Conservation (phyloP, 37 sponge, comb jelly and placozoan genomes). For the Crambe crambe region DNA sequence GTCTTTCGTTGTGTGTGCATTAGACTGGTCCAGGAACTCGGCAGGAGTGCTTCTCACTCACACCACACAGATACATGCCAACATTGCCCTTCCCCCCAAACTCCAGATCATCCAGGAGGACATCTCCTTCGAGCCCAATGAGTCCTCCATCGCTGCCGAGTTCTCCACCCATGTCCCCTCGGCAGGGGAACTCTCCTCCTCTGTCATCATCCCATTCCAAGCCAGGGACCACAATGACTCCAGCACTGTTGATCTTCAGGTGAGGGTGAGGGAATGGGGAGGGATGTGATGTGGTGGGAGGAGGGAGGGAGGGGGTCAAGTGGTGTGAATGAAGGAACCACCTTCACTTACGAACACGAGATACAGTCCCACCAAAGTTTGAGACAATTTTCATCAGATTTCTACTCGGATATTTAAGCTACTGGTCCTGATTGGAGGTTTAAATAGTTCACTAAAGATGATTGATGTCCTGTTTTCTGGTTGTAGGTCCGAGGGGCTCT, state of each 20-base stretch:
- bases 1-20: too few species aligned
- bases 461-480: neutral
- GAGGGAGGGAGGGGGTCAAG: neutral
- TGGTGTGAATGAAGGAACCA: neutral
- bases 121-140: neutral
- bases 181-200: conserved; percentile 47
- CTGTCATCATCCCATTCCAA: conserved; percentile 49
- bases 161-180: conserved; percentile 32
- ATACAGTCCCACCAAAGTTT: too few species aligned
- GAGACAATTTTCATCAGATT: too few species aligned
- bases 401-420: too few species aligned
- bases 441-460: too few species aligned
- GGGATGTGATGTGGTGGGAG: neutral
- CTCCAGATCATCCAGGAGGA: conserved; percentile 21
- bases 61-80: too few species aligned
- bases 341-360: too few species aligned
- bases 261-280: neutral
- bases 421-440: too few species aligned
- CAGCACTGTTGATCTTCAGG: neutral
- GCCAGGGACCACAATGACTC: conserved; percentile 8
- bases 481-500: neutral
- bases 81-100: neutral
- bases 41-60: too few species aligned
- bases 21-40: too few species aligned
- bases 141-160: conserved; percentile 13